phyloP scores from a whole-genome alignment of 2,113 vertebrate genomes.

The Phocoena sinus region DNA sequence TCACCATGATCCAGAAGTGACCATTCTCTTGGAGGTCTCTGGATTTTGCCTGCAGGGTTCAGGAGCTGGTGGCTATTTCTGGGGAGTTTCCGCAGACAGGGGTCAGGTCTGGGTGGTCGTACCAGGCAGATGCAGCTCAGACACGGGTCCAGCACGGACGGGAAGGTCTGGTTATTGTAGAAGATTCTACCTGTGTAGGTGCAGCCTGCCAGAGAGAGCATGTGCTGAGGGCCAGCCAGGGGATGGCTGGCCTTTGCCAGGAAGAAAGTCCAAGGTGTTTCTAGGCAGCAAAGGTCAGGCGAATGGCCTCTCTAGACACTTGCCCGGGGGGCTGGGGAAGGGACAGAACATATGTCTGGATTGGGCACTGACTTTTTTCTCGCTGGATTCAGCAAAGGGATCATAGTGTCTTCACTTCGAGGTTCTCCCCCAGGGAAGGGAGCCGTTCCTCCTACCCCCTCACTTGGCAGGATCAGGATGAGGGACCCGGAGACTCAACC shows the following conservation, averaged over 20 bases:
- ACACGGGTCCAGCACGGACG: slow-evolving; percentile 81
- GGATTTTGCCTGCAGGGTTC: background rate
- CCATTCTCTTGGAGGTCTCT: background rate
- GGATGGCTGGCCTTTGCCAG: background rate
- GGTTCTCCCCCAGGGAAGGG: background rate
- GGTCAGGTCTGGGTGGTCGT: slow-evolving; percentile 1
- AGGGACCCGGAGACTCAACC: background rate
- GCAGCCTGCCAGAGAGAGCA: slow-evolving; percentile 76
- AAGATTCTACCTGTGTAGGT: slow-evolving; percentile 83
- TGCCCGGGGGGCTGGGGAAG: background rate
- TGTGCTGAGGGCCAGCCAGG: background rate
- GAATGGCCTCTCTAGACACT: background rate
- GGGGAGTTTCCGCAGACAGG: background rate
- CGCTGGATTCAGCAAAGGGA: background rate
- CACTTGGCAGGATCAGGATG: background rate
- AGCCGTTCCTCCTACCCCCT: background rate
- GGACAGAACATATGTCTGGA: background rate
- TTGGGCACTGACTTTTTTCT: background rate
- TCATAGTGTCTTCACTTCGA: background rate
- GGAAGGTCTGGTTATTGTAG: slow-evolving; percentile 86
- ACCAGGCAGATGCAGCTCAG: slow-evolving; percentile 88
- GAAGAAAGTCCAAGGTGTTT: background rate
- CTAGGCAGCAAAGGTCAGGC: background rate
- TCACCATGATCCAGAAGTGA: background rate
- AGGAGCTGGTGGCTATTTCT: background rate